Conservation (phyloP, 2,888 invertebrate genomes). For the Agriopis leucophaearia region DNA sequence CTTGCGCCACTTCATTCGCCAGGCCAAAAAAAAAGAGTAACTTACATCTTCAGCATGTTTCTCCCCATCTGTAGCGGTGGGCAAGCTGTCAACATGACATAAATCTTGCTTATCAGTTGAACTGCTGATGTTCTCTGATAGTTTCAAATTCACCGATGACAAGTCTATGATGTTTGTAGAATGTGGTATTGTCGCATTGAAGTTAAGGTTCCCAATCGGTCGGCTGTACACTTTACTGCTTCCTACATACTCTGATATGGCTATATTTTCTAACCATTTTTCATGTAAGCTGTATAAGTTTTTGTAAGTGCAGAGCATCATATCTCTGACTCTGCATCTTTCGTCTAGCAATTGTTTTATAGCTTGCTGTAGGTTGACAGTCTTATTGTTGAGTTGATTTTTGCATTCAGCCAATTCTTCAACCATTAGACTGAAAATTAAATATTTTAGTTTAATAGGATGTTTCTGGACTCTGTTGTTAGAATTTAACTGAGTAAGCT, state of each 20-base stretch:
- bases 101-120: slow-evolving; percentile 79
- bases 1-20: too few relatives aligned
- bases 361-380: slow-evolving; percentile 89
- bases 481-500: background rate
- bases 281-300: slow-evolving; percentile 84
- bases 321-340: slow-evolving; percentile 87
- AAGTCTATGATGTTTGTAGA: slow-evolving; percentile 89
- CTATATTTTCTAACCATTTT: slow-evolving; percentile 78
- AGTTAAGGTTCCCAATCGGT: slow-evolving; percentile 82
- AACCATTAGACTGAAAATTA: slow-evolving; percentile 92
- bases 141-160: slow-evolving; percentile 86
- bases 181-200: slow-evolving; percentile 77
- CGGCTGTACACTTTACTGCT: slow-evolving; percentile 70
- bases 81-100: slow-evolving; percentile 68
- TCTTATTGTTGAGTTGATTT: slow-evolving; percentile 90
- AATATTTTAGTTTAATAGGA: slow-evolving; percentile 2
- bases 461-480: background rate
- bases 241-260: slow-evolving; percentile 75
- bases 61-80: slow-evolving; percentile 84
- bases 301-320: slow-evolving; percentile 88
- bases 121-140: slow-evolving; percentile 87
- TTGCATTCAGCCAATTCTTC: slow-evolving; percentile 97
- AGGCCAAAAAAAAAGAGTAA: too few relatives aligned
- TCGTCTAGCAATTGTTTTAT: slow-evolving; percentile 91
- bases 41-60: slow-evolving; percentile 87